Conservation (phyloP, 2,888 invertebrate species). For the Acholoe squamosa region DNA sequence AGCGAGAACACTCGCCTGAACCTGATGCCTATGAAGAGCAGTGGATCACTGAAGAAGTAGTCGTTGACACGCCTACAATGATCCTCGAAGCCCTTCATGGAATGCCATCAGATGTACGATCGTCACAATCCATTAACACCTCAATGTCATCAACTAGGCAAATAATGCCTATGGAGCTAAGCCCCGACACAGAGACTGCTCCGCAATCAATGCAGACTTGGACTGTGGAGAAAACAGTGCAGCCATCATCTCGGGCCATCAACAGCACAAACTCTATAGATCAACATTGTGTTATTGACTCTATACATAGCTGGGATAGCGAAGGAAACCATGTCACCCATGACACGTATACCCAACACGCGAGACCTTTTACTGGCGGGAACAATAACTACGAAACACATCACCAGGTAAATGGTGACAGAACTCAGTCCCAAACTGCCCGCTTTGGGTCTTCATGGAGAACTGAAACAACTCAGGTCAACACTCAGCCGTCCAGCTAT, state of each 20-base stretch:
- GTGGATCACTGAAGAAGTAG: constrained; percentile 64
- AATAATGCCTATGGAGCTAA: constrained; percentile 61
- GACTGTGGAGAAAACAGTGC: constrained; percentile 44
- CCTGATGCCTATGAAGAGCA: constrained; percentile 38
- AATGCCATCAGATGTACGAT: background rate
- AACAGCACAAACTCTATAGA: background rate
- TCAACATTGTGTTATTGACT: constrained; percentile 50
- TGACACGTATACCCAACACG: background rate
- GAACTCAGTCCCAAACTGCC: background rate
- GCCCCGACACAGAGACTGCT: constrained; percentile 61
- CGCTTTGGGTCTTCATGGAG: background rate
- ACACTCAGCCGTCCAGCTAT: constrained; percentile 2
- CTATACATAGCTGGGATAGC: constrained; percentile 57
- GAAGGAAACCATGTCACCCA: constrained; percentile 46
- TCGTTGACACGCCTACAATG: constrained; percentile 63
- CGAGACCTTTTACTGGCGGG: background rate
- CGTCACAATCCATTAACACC: constrained; percentile 20
- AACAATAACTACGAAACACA: constrained; percentile 51
- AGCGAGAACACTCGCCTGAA: constrained; percentile 56
- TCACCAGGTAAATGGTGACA: constrained; percentile 47
- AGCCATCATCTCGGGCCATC: constrained; percentile 13
- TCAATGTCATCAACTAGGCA: constrained; percentile 47
- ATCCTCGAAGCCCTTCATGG: constrained; percentile 58
- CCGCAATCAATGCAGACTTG: constrained; percentile 39
- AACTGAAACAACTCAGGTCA: constrained; percentile 18